Conservation (phyloP, 2,113 vertebrate genomes). For the Xiphias gladius region DNA sequence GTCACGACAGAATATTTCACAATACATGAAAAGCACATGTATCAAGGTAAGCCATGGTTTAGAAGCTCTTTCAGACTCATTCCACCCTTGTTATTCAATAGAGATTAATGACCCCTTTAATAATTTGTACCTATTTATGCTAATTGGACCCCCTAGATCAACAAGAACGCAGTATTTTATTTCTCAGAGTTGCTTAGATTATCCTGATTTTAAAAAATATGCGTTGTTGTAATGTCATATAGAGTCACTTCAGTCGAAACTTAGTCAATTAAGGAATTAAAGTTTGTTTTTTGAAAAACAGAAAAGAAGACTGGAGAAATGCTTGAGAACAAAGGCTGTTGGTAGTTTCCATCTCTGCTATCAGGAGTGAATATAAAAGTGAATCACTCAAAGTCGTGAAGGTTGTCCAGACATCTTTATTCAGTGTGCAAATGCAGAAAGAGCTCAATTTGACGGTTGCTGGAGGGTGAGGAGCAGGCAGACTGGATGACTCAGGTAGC, state of each 20-base stretch:
- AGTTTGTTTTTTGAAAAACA: not conserved
- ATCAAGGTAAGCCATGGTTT: not conserved
- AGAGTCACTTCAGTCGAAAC: not conserved
- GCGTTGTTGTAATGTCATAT: not conserved
- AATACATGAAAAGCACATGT: not conserved
- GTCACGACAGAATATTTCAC: not conserved
- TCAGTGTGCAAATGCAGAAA: slow-evolving; percentile 53
- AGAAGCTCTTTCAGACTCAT: slow-evolving; percentile 1
- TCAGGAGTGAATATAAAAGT: not conserved
- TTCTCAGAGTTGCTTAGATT: not conserved
- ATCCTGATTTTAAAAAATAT: not conserved
- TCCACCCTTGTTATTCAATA: slow-evolving; percentile 7
- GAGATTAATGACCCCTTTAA: slow-evolving; percentile 35
- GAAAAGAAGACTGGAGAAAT: not conserved
- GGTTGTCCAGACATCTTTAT: slow-evolving; percentile 24
- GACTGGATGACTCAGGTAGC: slow-evolving; percentile 82
- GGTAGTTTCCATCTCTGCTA: slow-evolving; percentile 18
- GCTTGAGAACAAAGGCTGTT: slow-evolving; percentile 17
- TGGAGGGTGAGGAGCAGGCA: slow-evolving; percentile 68
- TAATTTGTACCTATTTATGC: slow-evolving; percentile 27
- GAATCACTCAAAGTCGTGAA: not conserved
- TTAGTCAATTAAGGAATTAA: not conserved
- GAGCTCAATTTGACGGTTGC: slow-evolving; percentile 63
- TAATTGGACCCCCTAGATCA: slow-evolving; percentile 6
- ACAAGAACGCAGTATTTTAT: not conserved